Base-by-base conservation (phyloP, 2,888 invertebrate species). In the Protonemura montana region DNA sequence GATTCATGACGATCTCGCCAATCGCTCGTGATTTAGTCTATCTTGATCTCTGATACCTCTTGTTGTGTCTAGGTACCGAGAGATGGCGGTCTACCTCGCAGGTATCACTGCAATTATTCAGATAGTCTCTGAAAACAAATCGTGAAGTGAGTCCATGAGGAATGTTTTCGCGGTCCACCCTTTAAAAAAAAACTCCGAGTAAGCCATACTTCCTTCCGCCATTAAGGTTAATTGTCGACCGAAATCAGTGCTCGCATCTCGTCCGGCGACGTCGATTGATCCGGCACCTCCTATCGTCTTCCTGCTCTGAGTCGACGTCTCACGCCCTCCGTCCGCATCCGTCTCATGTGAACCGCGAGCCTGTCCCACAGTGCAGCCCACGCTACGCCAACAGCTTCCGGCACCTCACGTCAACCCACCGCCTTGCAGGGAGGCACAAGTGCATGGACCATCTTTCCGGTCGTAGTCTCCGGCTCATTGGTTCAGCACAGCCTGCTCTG, bases 261-360 rank as follows among this genome's bases (percentile, higher is more conserved):
- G 59, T n/a, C n/a, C n/a, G 21, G 59, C 21, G 21, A 21, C 59
- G 59, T 59, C 59, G 59, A 59, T 27, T 30, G 81, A 81, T 81
- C 81, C 81, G 30, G 28, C 81, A 10, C 28, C 81, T 59, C 59
- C 59, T 59, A 13, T 2, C 59, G 59, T 59, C 59, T 59, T 59
- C 59, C 59, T 59, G 59, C 13, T 59, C 21, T 2, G 59, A 10
- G 59, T 26, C 25, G 25, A 25, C 26, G 82, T 83, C 82, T 41
- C 82, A 83, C 82, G 82, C 82, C 82, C 82, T 41, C 41, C 25
- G 21, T 83, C 41, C 82, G 82, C 41, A 29, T 83, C 82, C 59
- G 59, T 59, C 35, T 35, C 5, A 35, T 59, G 59, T 21, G 59
- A 10, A 21, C 59, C 13, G 59, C 59, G 3, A 59, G 59, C 13